These are phyloP conservation scores for Lycia hirtaria DNA, from an alignment of 2,888 invertebrate species.

Conservation along the genomic window DNA sequence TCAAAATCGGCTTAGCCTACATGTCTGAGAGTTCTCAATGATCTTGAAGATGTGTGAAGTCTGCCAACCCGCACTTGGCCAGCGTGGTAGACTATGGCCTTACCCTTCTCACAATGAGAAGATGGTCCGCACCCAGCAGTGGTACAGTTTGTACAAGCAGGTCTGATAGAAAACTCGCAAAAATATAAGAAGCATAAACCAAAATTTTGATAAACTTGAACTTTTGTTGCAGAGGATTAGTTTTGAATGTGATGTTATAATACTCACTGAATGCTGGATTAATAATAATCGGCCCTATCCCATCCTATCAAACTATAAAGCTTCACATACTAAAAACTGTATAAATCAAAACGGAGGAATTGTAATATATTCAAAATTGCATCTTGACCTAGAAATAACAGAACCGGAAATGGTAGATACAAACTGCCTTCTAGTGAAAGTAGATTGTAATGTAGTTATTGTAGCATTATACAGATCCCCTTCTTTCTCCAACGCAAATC, in stretches of 20 bases:
- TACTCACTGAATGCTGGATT: constrained; percentile 6
- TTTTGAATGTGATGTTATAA: background rate
- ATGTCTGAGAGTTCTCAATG: no score
- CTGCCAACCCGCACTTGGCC: no score
- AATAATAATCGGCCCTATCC: background rate
- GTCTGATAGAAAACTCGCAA: no score
- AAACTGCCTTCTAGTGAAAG: constrained; percentile 6
- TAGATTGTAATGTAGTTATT: background rate
- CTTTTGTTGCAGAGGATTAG: background rate
- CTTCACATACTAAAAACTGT: background rate
- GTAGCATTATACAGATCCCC: constrained; percentile 15
- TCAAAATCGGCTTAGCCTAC: no score
- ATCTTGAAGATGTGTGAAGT: no score
- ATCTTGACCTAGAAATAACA: background rate
- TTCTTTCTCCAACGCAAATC: background rate
- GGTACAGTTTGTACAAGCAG: no score
- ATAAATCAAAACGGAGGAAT: constrained; percentile 16
- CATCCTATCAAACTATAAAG: background rate
- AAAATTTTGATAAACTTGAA: background rate
- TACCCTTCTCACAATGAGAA: no score
- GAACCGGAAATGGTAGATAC: constrained; percentile 1
- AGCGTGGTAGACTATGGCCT: no score
- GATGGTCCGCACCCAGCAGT: no score
- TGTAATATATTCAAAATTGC: background rate
- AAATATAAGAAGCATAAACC: constrained; percentile 4